Percentiles rank a stretch among this genome's conserved stretches.
Conservation (phyloP, 2,113 vertebrate genomes). For the Plectropomus leopardus region DNA sequence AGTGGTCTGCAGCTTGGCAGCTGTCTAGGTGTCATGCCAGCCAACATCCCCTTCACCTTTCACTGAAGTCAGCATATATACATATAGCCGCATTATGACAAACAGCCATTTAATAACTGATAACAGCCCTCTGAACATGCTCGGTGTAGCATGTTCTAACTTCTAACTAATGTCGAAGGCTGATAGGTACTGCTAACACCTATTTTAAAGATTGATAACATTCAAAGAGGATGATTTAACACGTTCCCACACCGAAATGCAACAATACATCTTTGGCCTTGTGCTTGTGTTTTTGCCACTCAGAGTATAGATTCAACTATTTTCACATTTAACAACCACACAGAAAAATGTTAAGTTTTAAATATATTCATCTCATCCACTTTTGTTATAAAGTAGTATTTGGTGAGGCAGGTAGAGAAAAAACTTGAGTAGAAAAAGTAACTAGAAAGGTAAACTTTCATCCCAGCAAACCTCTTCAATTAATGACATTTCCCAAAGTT, state of each 20-base stretch:
- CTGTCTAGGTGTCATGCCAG: too few species aligned
- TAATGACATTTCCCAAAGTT: background rate
- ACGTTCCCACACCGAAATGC: conserved; percentile 1
- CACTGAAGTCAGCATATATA: too few species aligned
- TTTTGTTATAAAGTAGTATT: background rate
- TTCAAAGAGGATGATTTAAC: too few species aligned
- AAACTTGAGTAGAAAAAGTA: background rate
- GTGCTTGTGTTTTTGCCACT: background rate
- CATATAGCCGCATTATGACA: too few species aligned
- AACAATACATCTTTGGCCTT: background rate
- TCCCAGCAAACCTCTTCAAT: background rate
- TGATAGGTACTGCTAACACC: too few species aligned
- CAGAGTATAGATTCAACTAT: background rate
- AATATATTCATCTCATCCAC: background rate
- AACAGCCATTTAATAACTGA: too few species aligned
- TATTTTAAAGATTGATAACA: too few species aligned
- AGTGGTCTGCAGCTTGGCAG: too few species aligned
- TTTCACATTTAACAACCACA: background rate
- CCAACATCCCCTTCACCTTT: too few species aligned
- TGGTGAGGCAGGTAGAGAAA: background rate
- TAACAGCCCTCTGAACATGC: too few species aligned
- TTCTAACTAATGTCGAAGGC: too few species aligned
- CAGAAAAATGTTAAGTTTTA: background rate
- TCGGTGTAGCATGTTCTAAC: too few species aligned
- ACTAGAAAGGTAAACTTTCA: background rate